Evolutionary conservation across 2,113 vertebrate species (phyloP).

Genomic region (Gobiocypris rarus): DNA sequence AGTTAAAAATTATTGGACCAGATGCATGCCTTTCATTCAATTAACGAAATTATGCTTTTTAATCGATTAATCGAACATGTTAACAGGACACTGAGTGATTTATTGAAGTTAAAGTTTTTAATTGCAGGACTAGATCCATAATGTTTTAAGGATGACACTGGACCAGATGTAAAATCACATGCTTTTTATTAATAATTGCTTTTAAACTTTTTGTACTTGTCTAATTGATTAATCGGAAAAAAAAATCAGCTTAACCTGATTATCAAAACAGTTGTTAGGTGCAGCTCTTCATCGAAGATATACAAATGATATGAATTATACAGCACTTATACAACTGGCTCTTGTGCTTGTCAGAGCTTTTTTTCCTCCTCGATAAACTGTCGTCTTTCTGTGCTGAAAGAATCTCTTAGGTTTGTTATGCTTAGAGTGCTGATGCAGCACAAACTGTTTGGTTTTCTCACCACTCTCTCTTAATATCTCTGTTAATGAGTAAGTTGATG

Average conservation of each 20-base stretch:
- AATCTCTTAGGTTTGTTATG: not conserved
- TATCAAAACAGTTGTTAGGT: not conserved
- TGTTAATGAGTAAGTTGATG: slow-evolving; percentile 88
- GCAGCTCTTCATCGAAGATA: not conserved
- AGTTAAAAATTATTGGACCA: not conserved
- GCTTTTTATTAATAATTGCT: not conserved
- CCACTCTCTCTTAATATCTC: slow-evolving; percentile 74
- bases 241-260: not conserved
- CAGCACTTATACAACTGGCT: not conserved
- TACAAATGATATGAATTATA: not conserved
- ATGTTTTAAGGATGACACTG: not conserved
- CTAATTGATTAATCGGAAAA: not conserved
- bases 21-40: not conserved
- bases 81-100: not conserved
- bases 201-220: not conserved
- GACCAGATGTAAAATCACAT: not conserved
- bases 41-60: not conserved
- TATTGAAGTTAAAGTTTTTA: not conserved
- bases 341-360: slow-evolving; percentile 4
- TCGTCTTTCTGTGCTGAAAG: not conserved
- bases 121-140: not conserved
- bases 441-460: slow-evolving; percentile 80
- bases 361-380: not conserved
- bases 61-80: not conserved
- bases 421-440: slow-evolving; percentile 78